These are phyloP conservation scores for Microplitis deprimator DNA, from an alignment of 2,888 invertebrate genomes.

Conservation along the genomic window DNA sequence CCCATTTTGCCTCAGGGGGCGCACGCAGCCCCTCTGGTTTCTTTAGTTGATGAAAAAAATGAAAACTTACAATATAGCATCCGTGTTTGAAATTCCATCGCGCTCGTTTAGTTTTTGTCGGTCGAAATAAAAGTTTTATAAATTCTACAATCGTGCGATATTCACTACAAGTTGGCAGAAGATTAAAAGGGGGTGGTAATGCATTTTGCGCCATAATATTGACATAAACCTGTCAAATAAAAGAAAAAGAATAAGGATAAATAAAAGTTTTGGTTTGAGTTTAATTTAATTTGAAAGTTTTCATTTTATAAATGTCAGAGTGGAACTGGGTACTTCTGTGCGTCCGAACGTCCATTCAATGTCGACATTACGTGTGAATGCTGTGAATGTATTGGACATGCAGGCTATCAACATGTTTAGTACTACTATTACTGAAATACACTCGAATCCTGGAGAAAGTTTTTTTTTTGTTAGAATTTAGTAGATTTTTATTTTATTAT, in stretches of 20 bases:
- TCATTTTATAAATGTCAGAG: no score
- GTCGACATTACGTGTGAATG: constrained; percentile 79
- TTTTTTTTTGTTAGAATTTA: neutral
- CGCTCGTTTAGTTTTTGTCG: constrained; percentile 68
- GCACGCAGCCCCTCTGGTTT: neutral
- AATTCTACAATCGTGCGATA: constrained; percentile 72
- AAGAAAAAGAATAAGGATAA: neutral
- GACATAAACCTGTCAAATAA: constrained; percentile 75
- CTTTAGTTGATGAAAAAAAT: neutral
- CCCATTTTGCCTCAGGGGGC: neutral
- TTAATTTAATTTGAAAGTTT: neutral
- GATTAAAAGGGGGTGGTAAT: constrained; percentile 81
- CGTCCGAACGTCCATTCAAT: constrained; percentile 85
- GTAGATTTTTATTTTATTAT: neutral
- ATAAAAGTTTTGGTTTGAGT: constrained; percentile 10
- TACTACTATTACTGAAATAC: constrained; percentile 81
- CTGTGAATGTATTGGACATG: constrained; percentile 83
- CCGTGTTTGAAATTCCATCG: constrained; percentile 72
- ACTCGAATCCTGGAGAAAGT: constrained; percentile 74
- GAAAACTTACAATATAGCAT: constrained; percentile 67
- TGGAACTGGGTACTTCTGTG: constrained; percentile 72
- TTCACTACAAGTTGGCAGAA: constrained; percentile 77
- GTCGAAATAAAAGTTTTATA: constrained; percentile 69
- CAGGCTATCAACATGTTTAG: constrained; percentile 87
- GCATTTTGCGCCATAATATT: constrained; percentile 81